Evolutionary conservation across 2,888 invertebrate species (phyloP).

Genomic region (Drosophila greeni): DNA sequence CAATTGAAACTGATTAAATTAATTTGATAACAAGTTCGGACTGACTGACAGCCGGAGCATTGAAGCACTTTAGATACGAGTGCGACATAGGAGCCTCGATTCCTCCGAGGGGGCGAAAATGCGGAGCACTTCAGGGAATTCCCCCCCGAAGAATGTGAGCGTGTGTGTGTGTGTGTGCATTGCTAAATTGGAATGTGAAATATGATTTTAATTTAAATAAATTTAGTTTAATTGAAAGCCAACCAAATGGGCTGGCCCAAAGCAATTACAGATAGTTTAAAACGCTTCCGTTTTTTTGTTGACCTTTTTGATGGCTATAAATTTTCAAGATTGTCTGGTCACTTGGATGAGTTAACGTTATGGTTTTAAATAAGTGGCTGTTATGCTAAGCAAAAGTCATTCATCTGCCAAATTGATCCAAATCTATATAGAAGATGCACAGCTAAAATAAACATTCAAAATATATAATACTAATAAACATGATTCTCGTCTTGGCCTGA

Average conservation of each 20-base stretch:
- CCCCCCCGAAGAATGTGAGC: constrained; percentile 22
- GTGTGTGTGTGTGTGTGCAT: constrained; percentile 9
- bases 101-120: constrained; percentile 43
- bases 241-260: constrained; percentile 19
- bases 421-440: not conserved
- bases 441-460: not conserved
- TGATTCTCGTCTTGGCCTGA: not conserved
- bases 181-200: constrained; percentile 53
- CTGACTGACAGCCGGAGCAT: constrained; percentile 20
- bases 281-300: constrained; percentile 10
- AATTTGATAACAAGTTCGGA: constrained; percentile 65
- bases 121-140: constrained; percentile 30
- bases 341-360: not conserved
- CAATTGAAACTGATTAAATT: constrained; percentile 75
- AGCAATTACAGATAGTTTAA: constrained; percentile 45
- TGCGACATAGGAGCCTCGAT: constrained; percentile 42
- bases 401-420: not conserved
- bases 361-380: not conserved
- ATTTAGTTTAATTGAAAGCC: constrained; percentile 47
- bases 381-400: not conserved
- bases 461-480: constrained; percentile 1
- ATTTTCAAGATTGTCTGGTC: constrained; percentile 17
- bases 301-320: constrained; percentile 16
- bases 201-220: constrained; percentile 57
- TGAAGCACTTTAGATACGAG: constrained; percentile 64